Conservation (phyloP, 2,888 invertebrate genomes). For the Drosophila recens region DNA sequence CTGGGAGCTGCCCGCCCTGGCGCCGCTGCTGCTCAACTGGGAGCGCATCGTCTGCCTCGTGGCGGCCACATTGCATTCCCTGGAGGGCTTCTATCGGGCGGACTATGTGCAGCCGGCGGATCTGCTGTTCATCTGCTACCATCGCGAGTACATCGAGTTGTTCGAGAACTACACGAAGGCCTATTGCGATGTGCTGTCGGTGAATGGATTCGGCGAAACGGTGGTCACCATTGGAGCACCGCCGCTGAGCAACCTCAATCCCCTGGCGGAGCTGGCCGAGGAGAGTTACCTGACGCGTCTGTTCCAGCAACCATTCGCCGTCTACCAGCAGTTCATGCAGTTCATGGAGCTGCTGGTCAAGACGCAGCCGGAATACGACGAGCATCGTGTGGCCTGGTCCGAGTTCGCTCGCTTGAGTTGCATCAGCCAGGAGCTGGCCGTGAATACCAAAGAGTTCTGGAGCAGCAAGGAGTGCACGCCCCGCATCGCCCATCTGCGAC, state of each 20-base stretch:
- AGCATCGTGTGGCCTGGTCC: slow-evolving; percentile 81
- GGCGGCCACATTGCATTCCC: slow-evolving; percentile 89
- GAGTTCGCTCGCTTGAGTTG: slow-evolving; percentile 77
- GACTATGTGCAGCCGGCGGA: slow-evolving; percentile 88
- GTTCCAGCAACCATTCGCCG: slow-evolving; percentile 82
- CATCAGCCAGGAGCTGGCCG: slow-evolving; percentile 83
- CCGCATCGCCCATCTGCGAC: slow-evolving; percentile 85
- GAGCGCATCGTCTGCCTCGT: slow-evolving; percentile 89
- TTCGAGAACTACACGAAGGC: slow-evolving; percentile 90
- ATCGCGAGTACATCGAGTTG: slow-evolving; percentile 90
- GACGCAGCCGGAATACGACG: slow-evolving; percentile 72
- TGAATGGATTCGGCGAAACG: slow-evolving; percentile 90
- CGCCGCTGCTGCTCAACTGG: slow-evolving; percentile 87
- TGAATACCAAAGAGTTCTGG: slow-evolving; percentile 84
- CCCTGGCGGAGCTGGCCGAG: slow-evolving; percentile 59
- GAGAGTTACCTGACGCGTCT: slow-evolving; percentile 75
- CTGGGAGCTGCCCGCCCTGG: slow-evolving; percentile 53
- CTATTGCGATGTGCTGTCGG: slow-evolving; percentile 90
- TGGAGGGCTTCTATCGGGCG: slow-evolving; percentile 89
- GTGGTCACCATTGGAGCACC: slow-evolving; percentile 86
- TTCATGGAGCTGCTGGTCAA: slow-evolving; percentile 79
- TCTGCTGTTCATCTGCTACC: slow-evolving; percentile 89
- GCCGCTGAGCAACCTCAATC: slow-evolving; percentile 49
- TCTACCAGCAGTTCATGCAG: slow-evolving; percentile 79
- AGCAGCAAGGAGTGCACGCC: slow-evolving; percentile 83